Evolutionary conservation across 2,113 vertebrate species (phyloP).

Genomic region (Diadophis punctatus): DNA sequence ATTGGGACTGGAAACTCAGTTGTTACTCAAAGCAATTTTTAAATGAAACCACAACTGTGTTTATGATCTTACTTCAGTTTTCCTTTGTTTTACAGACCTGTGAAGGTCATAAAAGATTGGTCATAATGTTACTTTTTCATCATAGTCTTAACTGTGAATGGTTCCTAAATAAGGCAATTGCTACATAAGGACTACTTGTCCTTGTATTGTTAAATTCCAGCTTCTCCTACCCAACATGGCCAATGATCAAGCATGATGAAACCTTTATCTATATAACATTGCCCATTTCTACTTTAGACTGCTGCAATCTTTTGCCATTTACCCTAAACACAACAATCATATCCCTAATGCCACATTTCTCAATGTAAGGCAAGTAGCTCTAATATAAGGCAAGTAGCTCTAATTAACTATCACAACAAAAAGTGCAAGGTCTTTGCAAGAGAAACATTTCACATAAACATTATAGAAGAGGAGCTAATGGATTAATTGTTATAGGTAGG

Average conservation of each 20-base stretch:
- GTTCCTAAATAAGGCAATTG: not conserved
- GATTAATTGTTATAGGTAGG: not conserved
- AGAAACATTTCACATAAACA: not conserved
- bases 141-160: not conserved
- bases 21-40: not conserved
- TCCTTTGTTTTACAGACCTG: not conserved
- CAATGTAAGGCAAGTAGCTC: too few species aligned
- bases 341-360: not conserved
- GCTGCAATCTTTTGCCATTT: not conserved
- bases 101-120: not conserved
- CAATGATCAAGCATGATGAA: not conserved
- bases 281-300: not conserved
- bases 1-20: not conserved
- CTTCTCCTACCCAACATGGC: not conserved
- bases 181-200: not conserved
- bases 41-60: not conserved
- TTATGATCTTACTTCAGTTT: not conserved
- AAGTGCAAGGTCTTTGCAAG: not conserved
- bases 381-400: fast-evolving
- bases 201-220: not conserved
- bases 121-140: not conserved
- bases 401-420: not conserved
- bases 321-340: not conserved
- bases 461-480: not conserved
- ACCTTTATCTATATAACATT: not conserved